phyloP scores from a whole-genome alignment of 1,140 invertebrate genomes.

The Belonocnema kinseyi region DNA sequence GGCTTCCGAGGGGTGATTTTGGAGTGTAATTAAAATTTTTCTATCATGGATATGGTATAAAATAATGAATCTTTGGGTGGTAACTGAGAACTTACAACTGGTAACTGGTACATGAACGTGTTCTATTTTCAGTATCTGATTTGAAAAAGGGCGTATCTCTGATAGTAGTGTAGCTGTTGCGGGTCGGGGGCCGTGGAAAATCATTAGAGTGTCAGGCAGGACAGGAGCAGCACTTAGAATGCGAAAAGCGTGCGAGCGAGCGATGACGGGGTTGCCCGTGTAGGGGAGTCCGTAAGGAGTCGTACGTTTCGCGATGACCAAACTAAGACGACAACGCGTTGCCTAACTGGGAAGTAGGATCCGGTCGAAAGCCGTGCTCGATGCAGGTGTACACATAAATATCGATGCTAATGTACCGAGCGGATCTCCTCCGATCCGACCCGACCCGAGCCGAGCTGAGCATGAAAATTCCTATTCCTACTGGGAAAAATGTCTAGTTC shows the following conservation, averaged over 20 bases:
- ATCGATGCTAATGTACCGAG: constrained; percentile 72
- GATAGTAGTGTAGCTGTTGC: neutral
- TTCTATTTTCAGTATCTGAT: constrained; percentile 17
- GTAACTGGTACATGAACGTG: neutral
- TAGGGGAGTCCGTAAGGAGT: constrained; percentile 71
- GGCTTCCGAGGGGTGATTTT: too few species aligned
- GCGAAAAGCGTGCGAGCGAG: constrained; percentile 71
- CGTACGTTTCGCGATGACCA: constrained; percentile 72
- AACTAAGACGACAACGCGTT: constrained; percentile 73
- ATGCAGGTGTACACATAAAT: constrained; percentile 75
- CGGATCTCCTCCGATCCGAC: constrained; percentile 43
- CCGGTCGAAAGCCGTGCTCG: constrained; percentile 70
- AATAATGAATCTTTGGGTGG: too few species aligned
- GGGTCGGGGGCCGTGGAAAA: constrained; percentile 58
- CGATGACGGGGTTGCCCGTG: constrained; percentile 74
- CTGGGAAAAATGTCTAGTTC: constrained; percentile 38
- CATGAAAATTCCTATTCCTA: constrained; percentile 53
- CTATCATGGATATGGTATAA: too few species aligned
- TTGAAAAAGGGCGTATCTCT: neutral
- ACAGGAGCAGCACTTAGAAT: constrained; percentile 63
- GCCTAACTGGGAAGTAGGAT: constrained; percentile 75
- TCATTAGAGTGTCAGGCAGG: constrained; percentile 59
- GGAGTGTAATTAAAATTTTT: too few species aligned
- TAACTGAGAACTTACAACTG: too few species aligned
- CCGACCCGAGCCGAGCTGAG: constrained; percentile 41